Percentiles rank a stretch among this genome's conserved stretches.
phyloP scores from a whole-genome alignment of 2,888 invertebrate species.

The Drosophila merina region DNA sequence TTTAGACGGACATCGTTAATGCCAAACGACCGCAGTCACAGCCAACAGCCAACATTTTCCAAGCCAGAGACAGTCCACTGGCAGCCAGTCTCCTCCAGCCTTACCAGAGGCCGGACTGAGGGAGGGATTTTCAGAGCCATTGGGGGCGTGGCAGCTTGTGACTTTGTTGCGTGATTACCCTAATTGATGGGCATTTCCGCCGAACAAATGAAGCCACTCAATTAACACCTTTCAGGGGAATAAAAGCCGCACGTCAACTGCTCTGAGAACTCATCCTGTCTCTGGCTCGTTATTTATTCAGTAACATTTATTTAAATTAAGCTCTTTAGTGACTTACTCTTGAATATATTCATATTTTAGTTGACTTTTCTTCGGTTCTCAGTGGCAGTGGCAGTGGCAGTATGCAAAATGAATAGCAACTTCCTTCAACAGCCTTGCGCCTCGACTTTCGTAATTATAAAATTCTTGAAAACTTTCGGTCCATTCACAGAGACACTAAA shows the following conservation, averaged over 20 bases:
- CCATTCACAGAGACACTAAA: conserved; percentile 27
- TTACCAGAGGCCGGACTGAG: not conserved
- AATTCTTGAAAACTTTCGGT: conserved; percentile 25
- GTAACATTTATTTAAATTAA: conserved; percentile 40
- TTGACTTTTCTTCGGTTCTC: not conserved
- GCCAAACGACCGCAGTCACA: conserved; percentile 64
- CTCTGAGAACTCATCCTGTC: conserved; percentile 18
- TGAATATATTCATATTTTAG: conserved; percentile 11
- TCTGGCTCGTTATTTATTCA: conserved; percentile 32
- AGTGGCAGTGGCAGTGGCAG: not conserved
- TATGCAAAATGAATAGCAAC: not conserved
- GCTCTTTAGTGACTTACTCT: not conserved
- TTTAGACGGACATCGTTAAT: conserved; percentile 68
- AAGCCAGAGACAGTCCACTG: conserved; percentile 5
- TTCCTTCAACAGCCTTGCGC: not conserved
- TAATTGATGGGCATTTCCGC: conserved; percentile 79
- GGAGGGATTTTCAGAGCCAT: not conserved
- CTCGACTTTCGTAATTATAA: conserved; percentile 12
- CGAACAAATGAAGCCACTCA: conserved; percentile 79
- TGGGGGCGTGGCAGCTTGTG: conserved; percentile 69
- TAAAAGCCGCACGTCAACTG: conserved; percentile 66
- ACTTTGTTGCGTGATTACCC: conserved; percentile 80
- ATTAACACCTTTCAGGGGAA: conserved; percentile 77
- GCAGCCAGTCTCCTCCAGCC: not conserved
- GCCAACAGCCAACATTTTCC: conserved; percentile 13